These are phyloP conservation scores for Brachymystax lenok DNA, from an alignment of 2,797 vertebrate species.

Conservation along the genomic window DNA sequence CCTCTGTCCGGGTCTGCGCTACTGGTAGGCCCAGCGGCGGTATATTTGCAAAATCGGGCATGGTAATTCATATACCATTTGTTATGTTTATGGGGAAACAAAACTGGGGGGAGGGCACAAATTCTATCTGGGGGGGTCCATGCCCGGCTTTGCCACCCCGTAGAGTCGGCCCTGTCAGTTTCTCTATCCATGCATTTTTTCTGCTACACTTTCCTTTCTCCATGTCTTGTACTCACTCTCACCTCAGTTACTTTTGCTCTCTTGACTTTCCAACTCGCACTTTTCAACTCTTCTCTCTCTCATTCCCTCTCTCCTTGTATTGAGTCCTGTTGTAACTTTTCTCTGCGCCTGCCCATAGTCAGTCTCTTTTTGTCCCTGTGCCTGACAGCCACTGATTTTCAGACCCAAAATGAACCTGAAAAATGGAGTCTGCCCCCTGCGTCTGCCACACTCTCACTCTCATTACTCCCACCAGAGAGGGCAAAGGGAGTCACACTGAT, in stretches of 20 bases:
- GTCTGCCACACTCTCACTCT: conserved; percentile 33
- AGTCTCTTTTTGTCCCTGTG: background rate
- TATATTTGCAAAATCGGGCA: too few species aligned
- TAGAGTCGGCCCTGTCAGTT: too few species aligned
- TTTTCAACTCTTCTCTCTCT: background rate
- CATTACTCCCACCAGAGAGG: conserved; percentile 35
- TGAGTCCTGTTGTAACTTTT: background rate
- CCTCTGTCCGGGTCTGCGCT: too few species aligned
- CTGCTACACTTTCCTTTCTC: too few species aligned
- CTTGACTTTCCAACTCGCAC: background rate
- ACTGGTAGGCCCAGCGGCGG: too few species aligned
- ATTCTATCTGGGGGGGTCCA: too few species aligned
- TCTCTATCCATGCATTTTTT: too few species aligned
- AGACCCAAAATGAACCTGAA: conserved; percentile 6
- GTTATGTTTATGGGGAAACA: too few species aligned
- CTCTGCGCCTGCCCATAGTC: background rate
- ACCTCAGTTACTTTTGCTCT: background rate
- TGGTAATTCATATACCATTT: too few species aligned
- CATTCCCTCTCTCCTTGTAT: background rate
- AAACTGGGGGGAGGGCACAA: too few species aligned
- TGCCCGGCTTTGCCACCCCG: too few species aligned
- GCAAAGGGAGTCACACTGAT: conserved; percentile 27
- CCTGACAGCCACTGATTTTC: background rate
- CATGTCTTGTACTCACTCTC: too few species aligned
- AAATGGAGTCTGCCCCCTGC: conserved; percentile 24